phyloP scores from a whole-genome alignment of 2,113 vertebrate species.

The Pelusios castaneus region DNA sequence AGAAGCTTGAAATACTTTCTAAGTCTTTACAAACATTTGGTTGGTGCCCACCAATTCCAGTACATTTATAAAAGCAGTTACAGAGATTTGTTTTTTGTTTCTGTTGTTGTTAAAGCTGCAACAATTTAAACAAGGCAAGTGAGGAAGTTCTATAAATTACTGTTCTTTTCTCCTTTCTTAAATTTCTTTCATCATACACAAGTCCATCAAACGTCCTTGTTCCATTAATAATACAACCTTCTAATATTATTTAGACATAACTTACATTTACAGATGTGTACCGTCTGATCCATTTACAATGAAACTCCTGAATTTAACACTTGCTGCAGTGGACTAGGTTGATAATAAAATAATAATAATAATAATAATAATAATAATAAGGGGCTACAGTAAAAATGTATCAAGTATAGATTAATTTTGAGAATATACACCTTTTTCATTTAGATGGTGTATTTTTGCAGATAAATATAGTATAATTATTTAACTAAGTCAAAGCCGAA shows the following conservation, averaged over 20 bases:
- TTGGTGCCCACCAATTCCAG: conserved; percentile 60
- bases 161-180: background rate
- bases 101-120: conserved; percentile 60
- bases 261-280: background rate
- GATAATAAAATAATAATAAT: no score
- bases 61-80: conserved; percentile 56
- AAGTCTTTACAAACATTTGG: conserved; percentile 31
- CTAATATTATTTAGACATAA: background rate
- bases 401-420: background rate
- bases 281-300: background rate
- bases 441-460: background rate
- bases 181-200: background rate
- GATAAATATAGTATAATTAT: background rate
- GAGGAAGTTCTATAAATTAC: conserved; percentile 49
- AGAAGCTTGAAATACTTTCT: conserved; percentile 41
- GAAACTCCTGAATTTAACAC: background rate
- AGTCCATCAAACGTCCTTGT: background rate
- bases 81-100: conserved; percentile 43
- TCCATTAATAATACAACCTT: background rate
- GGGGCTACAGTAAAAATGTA: background rate
- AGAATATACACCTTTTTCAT: background rate
- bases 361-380: background rate
- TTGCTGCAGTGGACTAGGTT: background rate
- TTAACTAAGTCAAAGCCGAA: conserved; percentile 1
- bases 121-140: conserved; percentile 45